Evolutionary conservation across 2,797 vertebrate species (phyloP).

Genomic region (Gallinago solitaria): DNA sequence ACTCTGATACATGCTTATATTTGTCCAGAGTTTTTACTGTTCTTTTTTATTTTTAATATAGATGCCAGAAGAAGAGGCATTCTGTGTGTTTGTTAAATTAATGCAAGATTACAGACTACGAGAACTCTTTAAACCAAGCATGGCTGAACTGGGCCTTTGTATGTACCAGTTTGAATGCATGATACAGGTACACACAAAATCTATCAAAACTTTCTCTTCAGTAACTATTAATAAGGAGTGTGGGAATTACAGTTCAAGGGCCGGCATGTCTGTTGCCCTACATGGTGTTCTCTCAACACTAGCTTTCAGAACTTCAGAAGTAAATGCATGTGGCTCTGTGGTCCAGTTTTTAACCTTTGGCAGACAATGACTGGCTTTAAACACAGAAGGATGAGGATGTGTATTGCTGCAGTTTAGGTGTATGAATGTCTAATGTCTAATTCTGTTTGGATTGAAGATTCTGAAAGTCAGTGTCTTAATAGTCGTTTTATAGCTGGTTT

Average conservation of each 20-base stretch:
- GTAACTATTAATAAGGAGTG: not conserved
- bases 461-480: not conserved
- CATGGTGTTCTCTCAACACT: not conserved
- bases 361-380: not conserved
- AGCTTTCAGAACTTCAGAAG: not conserved
- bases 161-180: constrained; percentile 99
- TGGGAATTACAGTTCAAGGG: not conserved
- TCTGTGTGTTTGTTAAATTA: constrained; percentile 98
- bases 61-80: constrained; percentile 99
- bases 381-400: not conserved
- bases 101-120: constrained; percentile 99
- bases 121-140: constrained; percentile 98
- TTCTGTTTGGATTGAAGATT: not conserved
- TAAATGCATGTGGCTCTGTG: not conserved
- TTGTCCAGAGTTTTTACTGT: constrained; percentile 1
- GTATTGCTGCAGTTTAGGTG: not conserved
- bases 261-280: not conserved
- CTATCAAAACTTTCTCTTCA: not conserved
- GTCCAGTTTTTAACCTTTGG: not conserved
- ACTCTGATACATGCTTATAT: not conserved
- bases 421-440: not conserved
- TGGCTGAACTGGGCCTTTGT: constrained; percentile 98
- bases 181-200: constrained; percentile 91
- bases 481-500: not conserved
- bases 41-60: constrained; percentile 61